Evolutionary conservation across 1,140 invertebrate species (phyloP).

Genomic region (Chironomus tepperi): DNA sequence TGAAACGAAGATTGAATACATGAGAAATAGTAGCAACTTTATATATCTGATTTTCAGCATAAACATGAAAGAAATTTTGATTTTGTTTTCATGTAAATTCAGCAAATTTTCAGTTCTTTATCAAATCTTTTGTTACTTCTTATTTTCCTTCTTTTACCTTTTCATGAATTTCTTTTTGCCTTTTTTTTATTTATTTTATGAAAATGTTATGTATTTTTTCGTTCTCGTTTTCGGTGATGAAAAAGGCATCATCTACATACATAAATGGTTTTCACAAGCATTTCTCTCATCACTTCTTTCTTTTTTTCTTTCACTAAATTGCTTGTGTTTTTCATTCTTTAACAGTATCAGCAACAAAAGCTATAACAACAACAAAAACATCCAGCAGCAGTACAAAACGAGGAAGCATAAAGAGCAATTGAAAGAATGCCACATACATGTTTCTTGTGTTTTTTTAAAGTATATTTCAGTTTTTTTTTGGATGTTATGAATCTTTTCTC

Average conservation of each 20-base stretch:
- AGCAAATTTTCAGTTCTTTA: constrained; percentile 9
- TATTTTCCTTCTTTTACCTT: background rate
- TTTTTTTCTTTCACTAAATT: background rate
- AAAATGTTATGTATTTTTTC: too few species aligned
- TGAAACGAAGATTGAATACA: background rate
- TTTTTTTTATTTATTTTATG: too few species aligned
- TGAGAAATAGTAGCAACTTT: background rate
- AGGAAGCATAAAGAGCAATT: background rate
- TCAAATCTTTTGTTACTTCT: background rate
- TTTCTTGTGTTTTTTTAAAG: background rate
- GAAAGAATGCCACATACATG: background rate
- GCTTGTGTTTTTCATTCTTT: background rate
- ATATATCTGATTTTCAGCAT: background rate
- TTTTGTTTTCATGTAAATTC: constrained; percentile 9
- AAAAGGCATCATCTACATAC: constrained; percentile 12
- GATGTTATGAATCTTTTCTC: background rate
- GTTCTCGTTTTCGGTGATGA: background rate
- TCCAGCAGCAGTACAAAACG: too few species aligned
- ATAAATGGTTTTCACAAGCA: constrained; percentile 8
- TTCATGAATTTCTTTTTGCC: background rate
- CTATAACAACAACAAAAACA: too few species aligned
- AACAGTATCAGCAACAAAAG: background rate
- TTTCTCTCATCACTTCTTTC: background rate
- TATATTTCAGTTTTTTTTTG: background rate
- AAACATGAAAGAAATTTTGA: background rate